A percentile compares a stretch with the other conserved stretches of the same genome.
Evolutionary conservation across 2,113 vertebrate species (phyloP).

Genomic region (Macquaria australasica): DNA sequence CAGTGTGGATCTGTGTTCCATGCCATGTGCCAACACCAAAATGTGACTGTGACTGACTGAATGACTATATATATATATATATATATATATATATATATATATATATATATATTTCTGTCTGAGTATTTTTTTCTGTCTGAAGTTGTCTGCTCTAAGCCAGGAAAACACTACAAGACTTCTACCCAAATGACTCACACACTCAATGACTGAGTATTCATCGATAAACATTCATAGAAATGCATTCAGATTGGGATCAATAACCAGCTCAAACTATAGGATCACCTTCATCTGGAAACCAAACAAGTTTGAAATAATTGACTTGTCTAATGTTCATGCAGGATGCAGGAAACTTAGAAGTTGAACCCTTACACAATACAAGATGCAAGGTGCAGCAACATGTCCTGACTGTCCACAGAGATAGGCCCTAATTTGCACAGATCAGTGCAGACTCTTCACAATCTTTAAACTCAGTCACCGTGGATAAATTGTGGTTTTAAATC

Average conservation of each 20-base stretch:
- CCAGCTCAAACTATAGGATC: too few relatives aligned
- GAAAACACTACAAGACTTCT: background rate
- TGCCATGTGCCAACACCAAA: background rate
- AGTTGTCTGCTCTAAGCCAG: background rate
- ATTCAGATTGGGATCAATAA: slow-evolving; percentile 1
- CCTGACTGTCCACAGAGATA: background rate
- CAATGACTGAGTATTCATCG: background rate
- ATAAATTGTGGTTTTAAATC: background rate
- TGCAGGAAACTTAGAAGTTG: background rate
- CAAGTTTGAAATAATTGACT: background rate
- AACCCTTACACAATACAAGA: background rate
- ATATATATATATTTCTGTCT: background rate
- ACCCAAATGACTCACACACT: too few relatives aligned
- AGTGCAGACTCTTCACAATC: background rate
- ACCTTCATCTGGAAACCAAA: background rate
- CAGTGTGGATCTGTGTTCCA: background rate
- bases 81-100: background rate
- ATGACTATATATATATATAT: too few relatives aligned
- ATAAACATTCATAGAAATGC: background rate
- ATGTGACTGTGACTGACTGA: background rate
- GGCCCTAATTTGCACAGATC: background rate
- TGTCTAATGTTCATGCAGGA: background rate
- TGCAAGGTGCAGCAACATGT: background rate
- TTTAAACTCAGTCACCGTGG: background rate
- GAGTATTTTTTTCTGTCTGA: background rate